phyloP scores from a whole-genome alignment of 1,140 invertebrate species.

The Plectrocnemia conspersa region DNA sequence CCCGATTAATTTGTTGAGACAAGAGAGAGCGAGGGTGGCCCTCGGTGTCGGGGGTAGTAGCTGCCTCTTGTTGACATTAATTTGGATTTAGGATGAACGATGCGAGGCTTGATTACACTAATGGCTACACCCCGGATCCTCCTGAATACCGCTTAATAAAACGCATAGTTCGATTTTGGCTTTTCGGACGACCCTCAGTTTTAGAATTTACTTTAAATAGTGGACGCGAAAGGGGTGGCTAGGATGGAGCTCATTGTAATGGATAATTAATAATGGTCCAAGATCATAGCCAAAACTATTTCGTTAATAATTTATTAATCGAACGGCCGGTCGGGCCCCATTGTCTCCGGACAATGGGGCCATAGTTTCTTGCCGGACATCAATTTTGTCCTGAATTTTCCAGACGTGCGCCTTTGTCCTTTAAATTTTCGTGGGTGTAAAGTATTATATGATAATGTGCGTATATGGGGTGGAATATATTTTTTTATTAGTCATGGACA shows the following conservation, averaged over 20 bases:
- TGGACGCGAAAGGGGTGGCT: neutral
- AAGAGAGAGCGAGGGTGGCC: slow-evolving; percentile 13
- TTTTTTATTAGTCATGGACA: too few species aligned
- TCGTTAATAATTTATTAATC: slow-evolving; percentile 34
- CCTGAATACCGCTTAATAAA: neutral
- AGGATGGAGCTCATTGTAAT: slow-evolving; percentile 25
- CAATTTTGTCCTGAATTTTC: too few species aligned
- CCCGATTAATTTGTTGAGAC: slow-evolving; percentile 27
- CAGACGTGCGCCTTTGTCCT: too few species aligned
- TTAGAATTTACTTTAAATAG: slow-evolving; percentile 2
- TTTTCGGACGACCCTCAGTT: neutral
- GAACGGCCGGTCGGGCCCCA: too few species aligned
- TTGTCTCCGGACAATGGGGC: too few species aligned
- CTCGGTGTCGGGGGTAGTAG: slow-evolving; percentile 9
- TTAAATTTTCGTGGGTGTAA: too few species aligned
- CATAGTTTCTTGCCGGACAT: too few species aligned
- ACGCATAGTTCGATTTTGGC: neutral
- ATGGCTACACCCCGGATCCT: slow-evolving; percentile 3
- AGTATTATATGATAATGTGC: too few species aligned
- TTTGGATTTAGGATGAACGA: slow-evolving; percentile 28
- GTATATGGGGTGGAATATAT: too few species aligned
- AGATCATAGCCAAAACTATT: slow-evolving; percentile 33
- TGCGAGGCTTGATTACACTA: slow-evolving; percentile 3
- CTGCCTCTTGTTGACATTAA: slow-evolving; percentile 31
- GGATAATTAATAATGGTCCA: slow-evolving; percentile 30